Conservation (phyloP, 2,797 vertebrate genomes). For the Odontamblyopus rebecca region DNA sequence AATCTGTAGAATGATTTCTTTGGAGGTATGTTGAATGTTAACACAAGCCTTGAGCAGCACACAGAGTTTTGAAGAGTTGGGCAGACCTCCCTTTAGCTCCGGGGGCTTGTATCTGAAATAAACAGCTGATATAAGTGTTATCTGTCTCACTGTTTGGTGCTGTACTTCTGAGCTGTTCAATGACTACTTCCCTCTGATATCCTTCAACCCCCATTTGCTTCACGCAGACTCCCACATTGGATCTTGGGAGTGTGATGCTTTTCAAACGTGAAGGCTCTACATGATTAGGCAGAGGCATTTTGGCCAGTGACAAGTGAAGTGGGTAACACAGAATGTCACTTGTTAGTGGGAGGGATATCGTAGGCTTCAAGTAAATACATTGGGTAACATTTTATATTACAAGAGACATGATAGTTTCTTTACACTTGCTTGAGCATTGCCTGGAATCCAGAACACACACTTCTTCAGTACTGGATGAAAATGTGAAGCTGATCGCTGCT, state of each 20-base stretch:
- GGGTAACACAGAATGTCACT: background rate
- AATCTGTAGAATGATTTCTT: background rate
- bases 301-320: background rate
- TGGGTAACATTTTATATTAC: background rate
- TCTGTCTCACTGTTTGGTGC: constrained; percentile 54
- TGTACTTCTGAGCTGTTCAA: constrained; percentile 41
- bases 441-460: too few species aligned
- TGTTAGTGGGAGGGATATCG: background rate
- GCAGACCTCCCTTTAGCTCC: constrained; percentile 23
- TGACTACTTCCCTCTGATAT: constrained; percentile 61
- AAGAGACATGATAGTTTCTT: background rate
- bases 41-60: constrained; percentile 27
- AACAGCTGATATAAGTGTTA: constrained; percentile 48
- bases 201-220: constrained; percentile 58
- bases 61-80: constrained; percentile 22
- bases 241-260: constrained; percentile 31
- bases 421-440: background rate
- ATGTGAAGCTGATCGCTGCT: too few species aligned
- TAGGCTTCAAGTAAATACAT: background rate
- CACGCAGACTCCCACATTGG: constrained; percentile 22
- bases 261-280: constrained; percentile 5
- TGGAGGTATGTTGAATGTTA: constrained; percentile 49
- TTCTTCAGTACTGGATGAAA: too few species aligned
- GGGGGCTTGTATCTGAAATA: constrained; percentile 42
- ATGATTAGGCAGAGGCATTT: background rate